These are phyloP conservation scores for Antechinus flavipes DNA, from an alignment of 2,113 vertebrate species.

Conservation along the genomic window DNA sequence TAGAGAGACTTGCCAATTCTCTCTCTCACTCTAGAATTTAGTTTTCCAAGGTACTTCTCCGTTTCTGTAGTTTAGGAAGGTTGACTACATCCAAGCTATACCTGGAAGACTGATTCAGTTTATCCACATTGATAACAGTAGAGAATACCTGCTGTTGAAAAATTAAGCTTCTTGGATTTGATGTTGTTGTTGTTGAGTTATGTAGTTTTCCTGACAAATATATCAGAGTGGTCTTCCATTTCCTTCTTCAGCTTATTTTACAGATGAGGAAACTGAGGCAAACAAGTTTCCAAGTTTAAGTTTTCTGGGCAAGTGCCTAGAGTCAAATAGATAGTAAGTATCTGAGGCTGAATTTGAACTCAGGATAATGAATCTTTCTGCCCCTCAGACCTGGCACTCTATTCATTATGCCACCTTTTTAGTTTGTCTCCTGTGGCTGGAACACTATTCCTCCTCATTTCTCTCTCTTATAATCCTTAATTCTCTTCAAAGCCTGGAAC, in stretches of 20 bases:
- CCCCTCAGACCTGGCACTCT: background rate
- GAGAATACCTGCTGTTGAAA: background rate
- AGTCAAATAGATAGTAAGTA: background rate
- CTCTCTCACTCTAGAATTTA: background rate
- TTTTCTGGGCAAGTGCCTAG: background rate
- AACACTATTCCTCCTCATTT: background rate
- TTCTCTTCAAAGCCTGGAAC: background rate
- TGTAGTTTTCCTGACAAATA: background rate
- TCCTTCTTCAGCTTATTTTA: background rate
- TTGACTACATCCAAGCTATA: background rate
- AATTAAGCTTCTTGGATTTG: background rate
- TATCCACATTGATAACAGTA: background rate
- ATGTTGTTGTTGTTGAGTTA: background rate
- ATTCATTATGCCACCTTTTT: background rate
- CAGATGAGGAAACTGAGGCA: background rate
- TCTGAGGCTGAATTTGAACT: background rate
- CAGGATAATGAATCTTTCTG: background rate
- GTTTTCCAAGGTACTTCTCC: background rate
- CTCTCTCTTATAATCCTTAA: background rate
- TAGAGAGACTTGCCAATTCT: background rate
- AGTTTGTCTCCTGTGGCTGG: background rate
- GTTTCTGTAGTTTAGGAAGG: background rate
- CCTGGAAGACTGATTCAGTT: background rate
- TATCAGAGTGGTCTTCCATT: background rate
- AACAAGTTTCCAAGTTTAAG: background rate